Percentiles rank a stretch among this genome's conserved stretches.
phyloP scores from a whole-genome alignment of 1,140 invertebrate genomes.

The Pseudomyrmex pallidus region DNA sequence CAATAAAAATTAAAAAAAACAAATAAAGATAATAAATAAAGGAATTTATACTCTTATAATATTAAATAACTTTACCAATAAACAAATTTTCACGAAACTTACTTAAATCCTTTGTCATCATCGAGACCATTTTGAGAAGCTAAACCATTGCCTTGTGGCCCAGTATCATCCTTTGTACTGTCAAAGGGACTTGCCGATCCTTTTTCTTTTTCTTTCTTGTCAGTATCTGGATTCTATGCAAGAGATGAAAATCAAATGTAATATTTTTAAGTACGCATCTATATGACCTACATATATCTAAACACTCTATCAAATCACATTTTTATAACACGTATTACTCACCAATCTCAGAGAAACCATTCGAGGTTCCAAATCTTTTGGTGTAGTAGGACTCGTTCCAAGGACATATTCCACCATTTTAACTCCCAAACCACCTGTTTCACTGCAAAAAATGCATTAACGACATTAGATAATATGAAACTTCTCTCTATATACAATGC shows the following conservation, averaged over 20 bases:
- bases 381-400: constrained; percentile 94
- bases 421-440: constrained; percentile 94
- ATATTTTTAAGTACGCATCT: background rate
- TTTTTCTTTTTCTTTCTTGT: constrained; percentile 85
- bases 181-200: constrained; percentile 84
- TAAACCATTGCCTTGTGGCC: constrained; percentile 93
- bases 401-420: constrained; percentile 99
- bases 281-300: background rate
- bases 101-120: constrained; percentile 97
- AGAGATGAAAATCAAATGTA: constrained; percentile 46
- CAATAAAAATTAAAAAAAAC: background rate
- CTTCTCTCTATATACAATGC: background rate
- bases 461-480: background rate
- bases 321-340: constrained; percentile 57
- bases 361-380: constrained; percentile 89
- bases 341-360: constrained; percentile 91
- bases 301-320: background rate
- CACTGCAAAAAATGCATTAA: constrained; percentile 78
- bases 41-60: background rate
- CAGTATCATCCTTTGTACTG: constrained; percentile 87
- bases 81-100: constrained; percentile 84
- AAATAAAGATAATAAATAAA: background rate
- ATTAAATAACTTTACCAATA: background rate
- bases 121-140: constrained; percentile 89
- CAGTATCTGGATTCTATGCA: constrained; percentile 81